phyloP scores from a whole-genome alignment of 2,113 vertebrate genomes.

The Larimichthys polyactis region DNA sequence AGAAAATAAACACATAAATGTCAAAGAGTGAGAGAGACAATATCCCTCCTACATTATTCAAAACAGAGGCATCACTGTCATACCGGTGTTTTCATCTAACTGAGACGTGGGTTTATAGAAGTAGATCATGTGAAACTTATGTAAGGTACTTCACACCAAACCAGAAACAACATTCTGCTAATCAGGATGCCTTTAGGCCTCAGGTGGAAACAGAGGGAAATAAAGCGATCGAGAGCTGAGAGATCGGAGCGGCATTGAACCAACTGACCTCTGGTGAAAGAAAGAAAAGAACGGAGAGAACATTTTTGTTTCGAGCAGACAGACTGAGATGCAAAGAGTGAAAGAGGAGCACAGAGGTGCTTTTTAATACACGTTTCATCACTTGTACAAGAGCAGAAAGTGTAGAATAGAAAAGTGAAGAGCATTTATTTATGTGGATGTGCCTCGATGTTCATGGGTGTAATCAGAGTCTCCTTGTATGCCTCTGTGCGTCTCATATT shows the following conservation, averaged over 20 bases:
- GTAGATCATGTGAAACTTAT: slow-evolving; percentile 62
- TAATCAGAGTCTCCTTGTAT: background rate
- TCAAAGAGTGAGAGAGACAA: slow-evolving; percentile 53
- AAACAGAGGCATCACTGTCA: slow-evolving; percentile 51
- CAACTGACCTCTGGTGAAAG: background rate
- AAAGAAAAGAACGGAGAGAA: slow-evolving; percentile 4
- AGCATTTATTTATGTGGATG: background rate
- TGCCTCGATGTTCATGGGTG: background rate
- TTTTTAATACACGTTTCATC: background rate
- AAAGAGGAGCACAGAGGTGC: background rate
- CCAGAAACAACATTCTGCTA: slow-evolving; percentile 48
- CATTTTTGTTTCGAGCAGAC: background rate
- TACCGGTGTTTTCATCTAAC: slow-evolving; percentile 38
- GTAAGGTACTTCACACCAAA: slow-evolving; percentile 60
- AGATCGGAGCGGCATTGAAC: slow-evolving; percentile 4
- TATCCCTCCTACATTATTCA: slow-evolving; percentile 72
- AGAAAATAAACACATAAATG: slow-evolving; percentile 50
- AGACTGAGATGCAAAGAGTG: slow-evolving; percentile 6
- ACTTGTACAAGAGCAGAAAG: background rate
- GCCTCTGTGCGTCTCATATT: background rate
- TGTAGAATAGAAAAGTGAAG: background rate
- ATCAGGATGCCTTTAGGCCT: slow-evolving; percentile 38
- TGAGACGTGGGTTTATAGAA: slow-evolving; percentile 59
- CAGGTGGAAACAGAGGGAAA: slow-evolving; percentile 12
- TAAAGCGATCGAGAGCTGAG: background rate